A percentile compares a stretch with the other conserved stretches of the same genome.
Conservation (phyloP, 2,113 vertebrate genomes). For the Australoheros scitulus region DNA sequence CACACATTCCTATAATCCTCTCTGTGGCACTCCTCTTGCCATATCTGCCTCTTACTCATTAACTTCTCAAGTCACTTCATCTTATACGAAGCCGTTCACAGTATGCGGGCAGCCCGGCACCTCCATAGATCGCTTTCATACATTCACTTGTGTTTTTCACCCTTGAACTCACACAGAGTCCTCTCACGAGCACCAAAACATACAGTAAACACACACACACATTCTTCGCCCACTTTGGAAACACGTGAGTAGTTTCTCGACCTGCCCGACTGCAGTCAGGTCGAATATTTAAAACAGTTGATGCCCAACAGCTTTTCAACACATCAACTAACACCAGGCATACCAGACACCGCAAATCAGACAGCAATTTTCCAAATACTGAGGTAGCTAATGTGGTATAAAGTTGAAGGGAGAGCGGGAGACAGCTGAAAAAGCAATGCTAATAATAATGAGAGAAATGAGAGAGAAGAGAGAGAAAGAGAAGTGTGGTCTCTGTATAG, state of each 20-base stretch:
- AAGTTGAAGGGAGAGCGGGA: constrained; percentile 36
- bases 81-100: background rate
- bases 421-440: constrained; percentile 81
- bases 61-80: constrained; percentile 29
- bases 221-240: constrained; percentile 37
- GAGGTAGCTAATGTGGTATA: constrained; percentile 58
- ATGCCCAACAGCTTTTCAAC: constrained; percentile 47
- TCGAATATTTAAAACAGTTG: constrained; percentile 19
- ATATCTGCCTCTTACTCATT: constrained; percentile 17
- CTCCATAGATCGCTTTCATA: background rate
- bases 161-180: background rate
- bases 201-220: constrained; percentile 19
- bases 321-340: constrained; percentile 51
- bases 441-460: constrained; percentile 75
- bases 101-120: background rate
- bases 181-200: constrained; percentile 25
- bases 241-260: constrained; percentile 23
- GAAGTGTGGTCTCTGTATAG: constrained; percentile 59
- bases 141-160: background rate
- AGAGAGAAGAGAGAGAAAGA: constrained; percentile 50
- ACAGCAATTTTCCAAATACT: constrained; percentile 65
- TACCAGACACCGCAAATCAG: constrained; percentile 75
- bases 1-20: constrained; percentile 61
- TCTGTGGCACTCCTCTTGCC: background rate
- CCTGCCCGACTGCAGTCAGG: constrained; percentile 15